Evolutionary conservation across 2,888 invertebrate genomes (phyloP).

Genomic region (Rhorus exstirpatorius): DNA sequence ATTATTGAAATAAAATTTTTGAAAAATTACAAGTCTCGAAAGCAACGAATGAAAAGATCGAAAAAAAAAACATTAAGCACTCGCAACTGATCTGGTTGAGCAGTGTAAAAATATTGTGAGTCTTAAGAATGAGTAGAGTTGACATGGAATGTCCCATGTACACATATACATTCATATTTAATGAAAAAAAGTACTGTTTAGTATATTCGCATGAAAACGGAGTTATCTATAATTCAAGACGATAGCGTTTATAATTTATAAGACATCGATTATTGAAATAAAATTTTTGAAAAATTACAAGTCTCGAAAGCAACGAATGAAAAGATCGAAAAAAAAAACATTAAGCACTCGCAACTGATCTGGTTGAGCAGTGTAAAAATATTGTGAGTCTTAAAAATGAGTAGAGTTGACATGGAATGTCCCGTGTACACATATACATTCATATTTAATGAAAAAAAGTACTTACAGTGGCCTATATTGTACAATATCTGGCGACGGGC

Average conservation of each 20-base stretch:
- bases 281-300: background rate
- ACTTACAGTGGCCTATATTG: conserved; percentile 93
- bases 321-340: conserved; percentile 1
- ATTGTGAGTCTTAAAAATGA: background rate
- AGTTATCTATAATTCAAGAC: too few species aligned
- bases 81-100: too few species aligned
- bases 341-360: too few species aligned
- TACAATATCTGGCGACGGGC: conserved; percentile 93
- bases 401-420: background rate
- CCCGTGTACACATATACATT: background rate
- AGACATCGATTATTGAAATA: background rate
- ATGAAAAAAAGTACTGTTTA: too few species aligned
- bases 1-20: background rate
- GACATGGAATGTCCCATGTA: background rate
- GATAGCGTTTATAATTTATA: background rate
- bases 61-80: too few species aligned
- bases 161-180: background rate
- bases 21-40: background rate
- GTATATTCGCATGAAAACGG: too few species aligned
- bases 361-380: too few species aligned
- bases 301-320: background rate
- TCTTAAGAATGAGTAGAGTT: background rate
- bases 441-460: conserved; percentile 63
- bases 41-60: background rate
- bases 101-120: too few species aligned